Conservation (phyloP, 2,888 invertebrate genomes). For the Metalampra italica region DNA sequence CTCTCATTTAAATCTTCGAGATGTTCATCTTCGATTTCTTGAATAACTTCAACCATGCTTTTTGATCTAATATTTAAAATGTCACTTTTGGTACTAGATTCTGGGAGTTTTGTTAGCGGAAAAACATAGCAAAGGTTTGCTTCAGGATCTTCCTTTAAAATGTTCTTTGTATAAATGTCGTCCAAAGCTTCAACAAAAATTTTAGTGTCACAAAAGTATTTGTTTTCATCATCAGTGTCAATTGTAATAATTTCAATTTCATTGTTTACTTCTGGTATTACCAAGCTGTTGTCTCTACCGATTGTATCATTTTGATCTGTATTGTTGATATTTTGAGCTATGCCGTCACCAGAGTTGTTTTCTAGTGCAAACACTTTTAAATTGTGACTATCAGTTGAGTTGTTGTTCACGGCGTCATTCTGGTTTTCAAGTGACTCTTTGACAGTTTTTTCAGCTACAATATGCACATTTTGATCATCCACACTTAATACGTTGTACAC, state of each 20-base stretch:
- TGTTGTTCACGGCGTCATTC: too few species aligned
- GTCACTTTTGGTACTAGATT: constrained; percentile 4
- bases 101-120: constrained; percentile 26
- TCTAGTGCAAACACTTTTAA: too few species aligned
- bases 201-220: constrained; percentile 2
- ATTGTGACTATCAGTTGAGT: too few species aligned
- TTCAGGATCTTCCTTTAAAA: constrained; percentile 35
- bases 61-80: constrained; percentile 9
- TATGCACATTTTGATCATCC: too few species aligned
- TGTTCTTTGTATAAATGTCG: constrained; percentile 18
- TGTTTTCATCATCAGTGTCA: not conserved
- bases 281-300: not conserved
- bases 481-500: too few species aligned
- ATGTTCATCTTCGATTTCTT: constrained; percentile 13
- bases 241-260: not conserved
- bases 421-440: too few species aligned
- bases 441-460: too few species aligned
- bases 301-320: too few species aligned
- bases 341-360: too few species aligned
- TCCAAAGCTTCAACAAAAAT: not conserved
- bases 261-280: not conserved
- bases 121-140: constrained; percentile 45
- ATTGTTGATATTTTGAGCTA: too few species aligned
- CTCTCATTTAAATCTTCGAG: constrained; percentile 1
- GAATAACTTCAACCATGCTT: constrained; percentile 14